Evolutionary conservation across 2,797 vertebrate genomes (phyloP).

Genomic region (Lepus oiostolus): DNA sequence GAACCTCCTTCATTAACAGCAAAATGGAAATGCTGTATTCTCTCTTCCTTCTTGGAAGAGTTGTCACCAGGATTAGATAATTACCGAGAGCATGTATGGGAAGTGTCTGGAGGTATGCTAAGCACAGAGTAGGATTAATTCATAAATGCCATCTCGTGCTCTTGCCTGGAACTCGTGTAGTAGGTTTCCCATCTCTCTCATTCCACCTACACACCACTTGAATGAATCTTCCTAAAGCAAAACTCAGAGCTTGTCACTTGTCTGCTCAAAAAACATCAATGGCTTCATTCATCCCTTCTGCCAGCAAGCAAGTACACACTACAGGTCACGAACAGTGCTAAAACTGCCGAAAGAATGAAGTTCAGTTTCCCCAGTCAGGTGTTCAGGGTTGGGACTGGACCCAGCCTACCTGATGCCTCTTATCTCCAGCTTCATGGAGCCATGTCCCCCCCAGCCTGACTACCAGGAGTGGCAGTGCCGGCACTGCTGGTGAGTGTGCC

Average conservation of each 20-base stretch:
- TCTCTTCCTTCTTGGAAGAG: slow-evolving; percentile 8
- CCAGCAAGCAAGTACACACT: not conserved
- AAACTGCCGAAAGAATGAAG: slow-evolving; percentile 50
- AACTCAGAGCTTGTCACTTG: slow-evolving; percentile 52
- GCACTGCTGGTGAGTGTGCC: not conserved
- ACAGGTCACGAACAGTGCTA: not conserved
- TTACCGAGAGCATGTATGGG: not conserved
- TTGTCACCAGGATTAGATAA: slow-evolving; percentile 51
- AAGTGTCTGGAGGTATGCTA: not conserved
- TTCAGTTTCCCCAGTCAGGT: slow-evolving; percentile 11
- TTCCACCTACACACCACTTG: slow-evolving; percentile 28
- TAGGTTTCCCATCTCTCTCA: not conserved
- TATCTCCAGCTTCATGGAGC: not conserved
- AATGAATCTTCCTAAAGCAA: slow-evolving; percentile 66
- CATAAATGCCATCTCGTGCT: not conserved
- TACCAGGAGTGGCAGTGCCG: not conserved
- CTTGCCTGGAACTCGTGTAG: not conserved
- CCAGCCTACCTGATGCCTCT: not conserved
- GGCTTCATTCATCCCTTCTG: slow-evolving; percentile 60
- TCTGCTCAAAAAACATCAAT: slow-evolving; percentile 1
- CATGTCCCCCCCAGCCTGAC: not conserved
- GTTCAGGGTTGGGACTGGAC: not conserved
- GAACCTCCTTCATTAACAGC: slow-evolving; percentile 9
- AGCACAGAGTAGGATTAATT: not conserved
- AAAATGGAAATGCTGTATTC: not conserved